Evolutionary conservation across 23 tunicate species (phyloP).

Genomic region (Styela clava): DNA sequence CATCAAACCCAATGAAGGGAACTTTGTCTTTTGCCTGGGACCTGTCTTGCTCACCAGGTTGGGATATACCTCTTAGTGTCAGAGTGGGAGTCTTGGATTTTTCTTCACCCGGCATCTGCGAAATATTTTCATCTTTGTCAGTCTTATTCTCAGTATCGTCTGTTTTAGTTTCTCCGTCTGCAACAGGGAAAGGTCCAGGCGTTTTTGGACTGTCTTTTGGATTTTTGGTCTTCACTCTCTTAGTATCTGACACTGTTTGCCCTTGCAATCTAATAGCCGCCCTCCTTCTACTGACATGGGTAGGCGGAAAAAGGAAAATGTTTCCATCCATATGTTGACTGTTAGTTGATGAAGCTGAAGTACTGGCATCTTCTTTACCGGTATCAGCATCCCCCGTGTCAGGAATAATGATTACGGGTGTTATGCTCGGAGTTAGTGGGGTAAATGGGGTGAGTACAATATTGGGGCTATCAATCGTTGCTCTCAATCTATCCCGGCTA

Average conservation of each 20-base stretch:
- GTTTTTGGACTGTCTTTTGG: slow-evolving; percentile 41
- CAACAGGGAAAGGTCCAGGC: slow-evolving; percentile 16
- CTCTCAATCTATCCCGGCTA: slow-evolving; percentile 75
- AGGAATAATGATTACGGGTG: slow-evolving; percentile 34
- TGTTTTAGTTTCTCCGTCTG: background rate
- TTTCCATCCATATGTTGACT: slow-evolving; percentile 39
- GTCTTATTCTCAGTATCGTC: background rate
- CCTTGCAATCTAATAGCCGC: slow-evolving; percentile 71
- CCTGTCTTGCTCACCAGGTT: background rate
- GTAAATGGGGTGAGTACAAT: slow-evolving; percentile 62
- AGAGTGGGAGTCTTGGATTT: slow-evolving; percentile 15
- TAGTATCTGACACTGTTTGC: slow-evolving; percentile 28
- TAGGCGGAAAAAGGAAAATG: slow-evolving; percentile 74
- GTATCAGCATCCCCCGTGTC: slow-evolving; percentile 17
- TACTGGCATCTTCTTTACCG: slow-evolving; percentile 26
- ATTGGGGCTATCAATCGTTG: slow-evolving; percentile 83
- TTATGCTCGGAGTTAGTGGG: slow-evolving; percentile 72
- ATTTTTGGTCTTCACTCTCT: slow-evolving; percentile 25
- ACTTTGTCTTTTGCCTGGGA: slow-evolving; percentile 10
- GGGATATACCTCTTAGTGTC: background rate
- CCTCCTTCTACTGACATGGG: slow-evolving; percentile 46
- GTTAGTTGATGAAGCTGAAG: slow-evolving; percentile 29
- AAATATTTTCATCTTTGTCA: background rate
- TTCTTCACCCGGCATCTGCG: background rate
- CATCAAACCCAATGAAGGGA: slow-evolving; percentile 50